Evolutionary conservation across 2,888 invertebrate genomes (phyloP).

Genomic region (Physocephala rufipes): DNA sequence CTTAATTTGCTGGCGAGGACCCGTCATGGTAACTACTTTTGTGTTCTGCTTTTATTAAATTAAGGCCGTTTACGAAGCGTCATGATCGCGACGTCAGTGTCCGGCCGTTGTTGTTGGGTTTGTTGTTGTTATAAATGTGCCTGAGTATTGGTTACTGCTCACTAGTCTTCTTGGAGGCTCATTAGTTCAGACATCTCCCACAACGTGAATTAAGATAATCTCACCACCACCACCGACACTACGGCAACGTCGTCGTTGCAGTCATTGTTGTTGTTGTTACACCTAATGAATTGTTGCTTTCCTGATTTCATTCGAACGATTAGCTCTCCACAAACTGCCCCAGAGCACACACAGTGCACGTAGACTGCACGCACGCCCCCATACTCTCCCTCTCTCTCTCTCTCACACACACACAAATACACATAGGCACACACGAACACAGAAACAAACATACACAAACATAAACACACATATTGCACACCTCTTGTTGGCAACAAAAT

Average conservation of each 20-base stretch:
- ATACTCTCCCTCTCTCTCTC: too few relatives aligned
- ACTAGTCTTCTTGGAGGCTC: slow-evolving; percentile 58
- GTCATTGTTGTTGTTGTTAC: not conserved
- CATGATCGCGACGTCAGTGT: not conserved
- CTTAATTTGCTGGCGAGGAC: too few relatives aligned
- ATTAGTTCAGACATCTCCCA: slow-evolving; percentile 63
- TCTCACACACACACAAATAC: too few relatives aligned
- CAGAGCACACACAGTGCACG: too few relatives aligned
- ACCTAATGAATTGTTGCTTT: slow-evolving; percentile 60
- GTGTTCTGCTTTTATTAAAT: not conserved
- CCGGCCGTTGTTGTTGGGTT: slow-evolving; percentile 46
- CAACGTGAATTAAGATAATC: slow-evolving; percentile 58
- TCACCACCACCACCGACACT: not conserved
- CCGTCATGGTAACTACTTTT: not conserved
- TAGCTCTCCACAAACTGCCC: too few relatives aligned
- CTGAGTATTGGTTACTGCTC: slow-evolving; percentile 32
- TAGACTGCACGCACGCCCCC: too few relatives aligned
- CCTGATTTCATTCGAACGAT: slow-evolving; percentile 65
- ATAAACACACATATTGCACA: too few relatives aligned
- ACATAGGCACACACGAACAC: too few relatives aligned
- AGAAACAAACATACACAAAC: too few relatives aligned
- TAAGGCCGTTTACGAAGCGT: not conserved
- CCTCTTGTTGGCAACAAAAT: too few relatives aligned
- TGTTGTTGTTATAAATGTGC: slow-evolving; percentile 21
- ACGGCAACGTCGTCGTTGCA: not conserved